A percentile compares a stretch with the other conserved stretches of the same genome.
These are phyloP conservation scores for Sipha maydis DNA, from an alignment of 2,888 invertebrate genomes.

Conservation along the genomic window DNA sequence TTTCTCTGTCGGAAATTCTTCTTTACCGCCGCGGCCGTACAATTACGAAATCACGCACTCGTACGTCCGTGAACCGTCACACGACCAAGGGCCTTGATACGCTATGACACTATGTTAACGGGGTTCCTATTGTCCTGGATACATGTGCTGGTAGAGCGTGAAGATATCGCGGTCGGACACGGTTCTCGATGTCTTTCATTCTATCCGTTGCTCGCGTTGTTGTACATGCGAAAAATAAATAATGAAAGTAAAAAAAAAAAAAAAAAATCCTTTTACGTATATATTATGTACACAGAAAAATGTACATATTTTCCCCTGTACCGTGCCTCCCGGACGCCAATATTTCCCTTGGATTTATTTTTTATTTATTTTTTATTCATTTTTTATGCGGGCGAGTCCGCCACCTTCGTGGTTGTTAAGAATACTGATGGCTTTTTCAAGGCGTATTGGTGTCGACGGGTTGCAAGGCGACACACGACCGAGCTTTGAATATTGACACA, in stretches of 20 bases:
- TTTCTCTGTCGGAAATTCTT: constrained; percentile 2
- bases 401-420: constrained; percentile 7
- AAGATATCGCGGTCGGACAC: constrained; percentile 27
- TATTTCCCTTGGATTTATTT: neutral
- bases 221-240: too few species aligned
- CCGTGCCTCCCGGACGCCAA: neutral
- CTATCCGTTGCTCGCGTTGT: neutral
- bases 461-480: constrained; percentile 9
- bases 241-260: too few species aligned
- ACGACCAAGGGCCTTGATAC: neutral
- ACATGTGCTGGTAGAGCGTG: too few species aligned
- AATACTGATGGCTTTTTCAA: constrained; percentile 43
- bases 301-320: too few species aligned
- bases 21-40: neutral
- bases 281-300: neutral
- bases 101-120: too few species aligned
- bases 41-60: constrained; percentile 31
- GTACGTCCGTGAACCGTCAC: neutral
- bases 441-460: constrained; percentile 17
- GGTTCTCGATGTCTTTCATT: neutral
- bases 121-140: constrained; percentile 15
- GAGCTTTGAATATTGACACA: constrained; percentile 61
- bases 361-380: neutral
- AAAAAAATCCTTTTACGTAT: neutral
- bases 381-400: constrained; percentile 3